Evolutionary conservation across 2,888 invertebrate genomes (phyloP), one percentile per base, ranked within the genome.

Genomic region (Oscheius sp.): DNA sequence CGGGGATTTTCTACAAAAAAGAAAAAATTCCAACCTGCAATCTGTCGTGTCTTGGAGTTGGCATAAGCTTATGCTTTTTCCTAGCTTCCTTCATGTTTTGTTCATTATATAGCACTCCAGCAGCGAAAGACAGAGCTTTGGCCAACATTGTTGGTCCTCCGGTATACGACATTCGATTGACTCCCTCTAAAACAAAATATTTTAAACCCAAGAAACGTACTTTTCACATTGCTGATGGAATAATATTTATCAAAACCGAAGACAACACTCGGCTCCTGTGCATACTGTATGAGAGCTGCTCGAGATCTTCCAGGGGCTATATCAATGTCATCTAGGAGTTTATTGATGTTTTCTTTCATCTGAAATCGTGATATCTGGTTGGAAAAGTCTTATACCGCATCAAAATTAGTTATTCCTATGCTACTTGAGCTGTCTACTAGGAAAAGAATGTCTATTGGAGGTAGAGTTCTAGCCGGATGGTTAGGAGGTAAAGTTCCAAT

Each of bases 121-220:
- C 83, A 15, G 81, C 80, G 42, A 85, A 85, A 5, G 76, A 72
- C 12, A 85, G 73, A 0, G 85, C 85, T 70, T 84, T 84, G 2
- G 83, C 82, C 3, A 85, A 71, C 71, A 78, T 82, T 2, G 85
- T 85, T 3, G 84, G 72, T 2, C 84, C 83, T n/a, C 85, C 85
- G 23, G 79, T 73, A 69, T 85, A 85, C 1, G 83, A 80, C 67
- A 85, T 78, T 53, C 82, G 70, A 57, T 78, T 67, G 0, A 85
- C 71, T 1, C 84, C 84, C 33, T 61, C 83, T 83, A 58, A 20
- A 81, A 61, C 33, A 33, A n/a, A 8, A n/a, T 23, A 10, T 31
- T 63, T 20, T 63, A 8, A 12, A 8, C 2, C 4, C 12, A 3
- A 50, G 2, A 6, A 2, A 25, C 65, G 69, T 55, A 83, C 82